A percentile compares a stretch with the other conserved stretches of the same genome.
Evolutionary conservation across 1,140 invertebrate species (phyloP).

Genomic region (Drosophila pseudoananassae): DNA sequence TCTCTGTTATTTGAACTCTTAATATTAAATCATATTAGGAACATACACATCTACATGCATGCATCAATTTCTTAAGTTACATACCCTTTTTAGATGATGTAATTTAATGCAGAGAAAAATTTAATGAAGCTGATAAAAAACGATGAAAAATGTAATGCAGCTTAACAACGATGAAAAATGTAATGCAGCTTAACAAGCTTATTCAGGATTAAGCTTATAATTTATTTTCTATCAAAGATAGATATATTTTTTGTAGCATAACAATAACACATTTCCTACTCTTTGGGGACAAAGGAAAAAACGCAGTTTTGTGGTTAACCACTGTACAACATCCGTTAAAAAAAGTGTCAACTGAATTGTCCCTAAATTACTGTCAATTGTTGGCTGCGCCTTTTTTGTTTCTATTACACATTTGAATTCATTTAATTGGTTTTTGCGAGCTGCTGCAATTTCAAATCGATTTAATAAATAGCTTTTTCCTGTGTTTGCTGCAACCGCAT

Average conservation of each 20-base stretch:
- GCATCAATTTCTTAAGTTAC: no score
- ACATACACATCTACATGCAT: no score
- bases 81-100: no score
- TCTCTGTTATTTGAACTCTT: no score
- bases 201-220: constrained; percentile 3
- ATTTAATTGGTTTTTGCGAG: constrained; percentile 67
- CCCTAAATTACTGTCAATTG: constrained; percentile 59
- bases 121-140: no score
- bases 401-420: constrained; percentile 59
- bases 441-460: constrained; percentile 53
- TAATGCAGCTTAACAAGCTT: neutral
- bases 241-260: constrained; percentile 35
- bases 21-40: no score
- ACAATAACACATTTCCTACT: constrained; percentile 31
- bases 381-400: constrained; percentile 32
- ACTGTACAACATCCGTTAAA: constrained; percentile 18
- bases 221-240: constrained; percentile 32
- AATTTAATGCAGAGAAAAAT: no score
- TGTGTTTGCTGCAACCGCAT: constrained; percentile 55
- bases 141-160: no score
- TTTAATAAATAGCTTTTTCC: constrained; percentile 45
- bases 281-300: constrained; percentile 10
- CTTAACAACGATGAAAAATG: no score
- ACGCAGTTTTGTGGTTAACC: constrained; percentile 46
- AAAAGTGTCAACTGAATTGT: constrained; percentile 41